phyloP scores from a whole-genome alignment of 2,113 vertebrate genomes.

The Calyptomena viridis region DNA sequence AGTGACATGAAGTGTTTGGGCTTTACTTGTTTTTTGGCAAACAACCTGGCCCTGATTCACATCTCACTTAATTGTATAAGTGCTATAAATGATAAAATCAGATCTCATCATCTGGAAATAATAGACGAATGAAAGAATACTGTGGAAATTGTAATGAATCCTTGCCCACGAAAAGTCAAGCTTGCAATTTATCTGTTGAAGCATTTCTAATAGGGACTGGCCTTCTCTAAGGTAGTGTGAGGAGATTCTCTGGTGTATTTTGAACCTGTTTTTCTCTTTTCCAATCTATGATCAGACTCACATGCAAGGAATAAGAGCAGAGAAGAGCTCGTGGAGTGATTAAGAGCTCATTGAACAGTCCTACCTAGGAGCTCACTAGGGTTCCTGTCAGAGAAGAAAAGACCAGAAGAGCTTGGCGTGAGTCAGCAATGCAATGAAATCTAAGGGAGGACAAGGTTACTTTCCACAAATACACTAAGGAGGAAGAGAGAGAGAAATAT shows the following conservation, averaged over 20 bases:
- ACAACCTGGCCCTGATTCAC: conserved; percentile 21
- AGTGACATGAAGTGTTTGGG: conserved; percentile 33
- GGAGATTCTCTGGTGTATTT: not conserved
- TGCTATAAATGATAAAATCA: conserved; percentile 31
- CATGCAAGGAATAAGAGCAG: not conserved
- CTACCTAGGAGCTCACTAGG: not conserved
- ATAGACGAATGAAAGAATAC: conserved; percentile 14
- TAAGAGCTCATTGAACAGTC: not conserved
- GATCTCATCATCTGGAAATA: conserved; percentile 56
- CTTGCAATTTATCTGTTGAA: not conserved
- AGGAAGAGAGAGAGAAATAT: not conserved
- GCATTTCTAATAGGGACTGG: not conserved
- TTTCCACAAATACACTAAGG: not conserved
- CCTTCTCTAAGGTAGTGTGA: not conserved
- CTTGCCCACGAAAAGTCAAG: not conserved
- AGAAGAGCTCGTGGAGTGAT: not conserved
- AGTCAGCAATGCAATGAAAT: not conserved
- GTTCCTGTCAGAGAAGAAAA: not conserved
- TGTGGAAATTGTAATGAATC: not conserved
- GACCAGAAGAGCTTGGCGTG: not conserved
- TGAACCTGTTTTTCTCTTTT: not conserved
- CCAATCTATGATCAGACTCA: not conserved
- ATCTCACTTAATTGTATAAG: conserved; percentile 55
- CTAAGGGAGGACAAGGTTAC: not conserved
- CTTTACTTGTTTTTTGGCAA: conserved; percentile 56